Base-by-base conservation (phyloP, 2,113 vertebrate genomes). In the Bostrychus sinensis region DNA sequence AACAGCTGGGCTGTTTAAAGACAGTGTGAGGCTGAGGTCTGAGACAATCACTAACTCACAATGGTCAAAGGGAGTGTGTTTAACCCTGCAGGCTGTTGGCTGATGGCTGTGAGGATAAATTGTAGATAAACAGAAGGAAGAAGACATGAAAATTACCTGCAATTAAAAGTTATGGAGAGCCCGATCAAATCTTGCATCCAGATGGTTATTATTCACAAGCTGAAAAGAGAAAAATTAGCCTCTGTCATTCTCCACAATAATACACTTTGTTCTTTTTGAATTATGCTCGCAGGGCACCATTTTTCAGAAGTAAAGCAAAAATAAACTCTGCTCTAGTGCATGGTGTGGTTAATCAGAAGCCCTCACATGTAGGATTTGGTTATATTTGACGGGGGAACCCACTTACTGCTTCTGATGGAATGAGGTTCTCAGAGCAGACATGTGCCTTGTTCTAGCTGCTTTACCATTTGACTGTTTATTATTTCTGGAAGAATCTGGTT, bases 401-500 rank as follows among this genome's bases (percentile, higher is more conserved):
- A 77, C 78, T 88, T 85, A 85, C 72, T 78, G 78, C 70, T 84
- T 79, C 86, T 88, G 84, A 90, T 86, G 85, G 83, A 90, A 85
- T 66, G 77, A 50, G 78, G 78, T 82, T 82, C 77, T 79, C 61
- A 51, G 72, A 56, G 72, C 58, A 74, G 72, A 87, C 88, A 85
- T 88, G 80, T 87, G 82, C 86, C 86, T 85, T 32, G 68, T 83
- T 86, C 78, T 77, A 64, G 81, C 72, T 82, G 73, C 59, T 82
- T 81, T 72, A 80, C 74, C 77, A 76, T 83, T 84, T 84, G 66
- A 75, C 86, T 88, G 88, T 91, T 95, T 94, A 95, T 95, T 95
- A 95, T 95, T 95, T 94, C 93, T 93, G 94, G 92, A 95, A 94
- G 94, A 95, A 94, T 95, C 93, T 93, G 93, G 93, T 93, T 92